Percentiles rank a stretch among this genome's conserved stretches.
Conservation (phyloP, 2,888 invertebrate species). For the Orthosia incerta region DNA sequence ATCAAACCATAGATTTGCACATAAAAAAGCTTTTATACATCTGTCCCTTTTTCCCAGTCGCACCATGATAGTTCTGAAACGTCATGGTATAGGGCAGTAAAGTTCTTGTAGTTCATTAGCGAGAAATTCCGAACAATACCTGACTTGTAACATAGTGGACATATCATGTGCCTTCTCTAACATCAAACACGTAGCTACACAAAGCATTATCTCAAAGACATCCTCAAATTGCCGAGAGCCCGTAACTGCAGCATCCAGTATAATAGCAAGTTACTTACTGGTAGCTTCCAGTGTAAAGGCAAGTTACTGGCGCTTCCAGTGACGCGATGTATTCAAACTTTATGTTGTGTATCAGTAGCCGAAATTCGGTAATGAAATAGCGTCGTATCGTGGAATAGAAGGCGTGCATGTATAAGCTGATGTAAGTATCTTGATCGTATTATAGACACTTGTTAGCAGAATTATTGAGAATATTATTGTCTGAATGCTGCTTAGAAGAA, state of each 20-base stretch:
- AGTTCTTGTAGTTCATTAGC: too few species aligned
- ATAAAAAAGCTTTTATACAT: too few species aligned
- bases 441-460: background rate
- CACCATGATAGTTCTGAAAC: too few species aligned
- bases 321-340: background rate
- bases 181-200: background rate
- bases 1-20: too few species aligned
- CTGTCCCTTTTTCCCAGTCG: too few species aligned
- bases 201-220: background rate
- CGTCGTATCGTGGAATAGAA: background rate
- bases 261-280: background rate
- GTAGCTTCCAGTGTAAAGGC: background rate
- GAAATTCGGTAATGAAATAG: slow-evolving; percentile 3
- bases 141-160: too few species aligned
- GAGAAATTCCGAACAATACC: too few species aligned
- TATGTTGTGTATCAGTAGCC: background rate
- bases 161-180: background rate
- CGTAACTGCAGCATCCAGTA: background rate
- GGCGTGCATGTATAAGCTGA: background rate
- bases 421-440: background rate
- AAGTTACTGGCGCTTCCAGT: background rate
- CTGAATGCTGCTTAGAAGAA: too few species aligned
- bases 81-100: too few species aligned
- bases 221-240: background rate
- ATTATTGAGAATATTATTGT: too few species aligned